These are phyloP conservation scores for Ophion obscuratus DNA, from an alignment of 2,888 invertebrate genomes.

Conservation along the genomic window DNA sequence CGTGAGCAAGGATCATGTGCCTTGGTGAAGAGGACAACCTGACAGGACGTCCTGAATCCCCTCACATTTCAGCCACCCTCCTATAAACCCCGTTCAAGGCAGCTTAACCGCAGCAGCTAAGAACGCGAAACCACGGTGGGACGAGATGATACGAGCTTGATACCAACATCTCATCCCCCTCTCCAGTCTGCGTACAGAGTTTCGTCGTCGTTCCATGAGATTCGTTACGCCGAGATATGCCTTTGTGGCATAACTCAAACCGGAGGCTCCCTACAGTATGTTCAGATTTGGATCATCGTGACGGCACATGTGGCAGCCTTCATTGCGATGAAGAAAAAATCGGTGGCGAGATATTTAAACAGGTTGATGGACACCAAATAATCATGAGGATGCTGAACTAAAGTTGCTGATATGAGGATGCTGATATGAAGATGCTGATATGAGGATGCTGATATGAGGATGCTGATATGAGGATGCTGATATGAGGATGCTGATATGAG, in stretches of 20 bases:
- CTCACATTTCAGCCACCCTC: constrained; percentile 39
- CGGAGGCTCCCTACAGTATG: constrained; percentile 11
- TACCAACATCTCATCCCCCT: constrained; percentile 39
- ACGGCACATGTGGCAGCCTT: constrained; percentile 7
- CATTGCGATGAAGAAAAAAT: constrained; percentile 15
- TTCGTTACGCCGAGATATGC: constrained; percentile 53
- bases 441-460: too few relatives aligned
- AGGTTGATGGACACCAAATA: too few relatives aligned
- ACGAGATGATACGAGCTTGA: constrained; percentile 58
- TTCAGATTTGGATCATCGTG: constrained; percentile 28
- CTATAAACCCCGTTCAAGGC: constrained; percentile 19
- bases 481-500: too few relatives aligned
- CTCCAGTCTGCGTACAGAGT: constrained; percentile 16
- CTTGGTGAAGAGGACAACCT: constrained; percentile 55
- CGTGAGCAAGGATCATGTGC: constrained; percentile 50
- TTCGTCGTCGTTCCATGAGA: constrained; percentile 40
- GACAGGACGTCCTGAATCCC: constrained; percentile 56
- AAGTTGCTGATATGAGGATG: too few relatives aligned
- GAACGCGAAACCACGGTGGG: constrained; percentile 49
- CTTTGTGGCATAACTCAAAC: constrained; percentile 39
- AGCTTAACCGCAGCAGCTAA: constrained; percentile 59
- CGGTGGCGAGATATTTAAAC: not conserved
- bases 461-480: too few relatives aligned
- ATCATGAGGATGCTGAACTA: too few relatives aligned
- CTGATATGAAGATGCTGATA: too few relatives aligned